Evolutionary conservation across 2,888 invertebrate species (phyloP), one percentile per base, ranked within the genome.

Genomic region (Anoplius nigerrimus): DNA sequence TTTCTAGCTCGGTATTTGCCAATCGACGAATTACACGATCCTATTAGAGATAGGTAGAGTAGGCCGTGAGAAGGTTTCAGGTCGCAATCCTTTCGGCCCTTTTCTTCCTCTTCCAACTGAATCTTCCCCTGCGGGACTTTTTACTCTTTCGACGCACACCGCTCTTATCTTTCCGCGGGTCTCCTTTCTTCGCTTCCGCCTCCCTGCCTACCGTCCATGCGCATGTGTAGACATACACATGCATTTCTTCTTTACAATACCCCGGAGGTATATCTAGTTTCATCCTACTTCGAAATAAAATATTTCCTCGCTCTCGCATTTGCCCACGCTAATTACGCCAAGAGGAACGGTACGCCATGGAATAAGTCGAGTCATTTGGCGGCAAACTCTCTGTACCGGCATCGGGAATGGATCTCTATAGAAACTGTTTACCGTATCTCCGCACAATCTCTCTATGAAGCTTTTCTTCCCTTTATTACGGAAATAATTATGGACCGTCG

Each of bases 1-100:
- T n/a, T n/a, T n/a, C n/a, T n/a, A n/a, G n/a, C 8, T 6, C 34
- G 11, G 11, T 13, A 11, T 6, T 11, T 34, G 54, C 64, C 59
- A n/a, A 77, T 77, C 62, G 58, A 64, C 69, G 68, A 79, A 79
- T 72, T 72, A 77, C 72, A 65, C 61, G 60, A 79, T 77, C 72
- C 71, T 69, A 75, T 71, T 70, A 74, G 61, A 74, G 74, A 71
- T 76, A 63, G n/a, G n/a, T n/a, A n/a, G n/a, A n/a, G 53, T 22
- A 43, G 52, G 48, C 53, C 52, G 21, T 45, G 55, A 18, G 46
- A 57, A 69, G 46, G 11, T 22, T 8, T 20, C 43, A 21, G 20
- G 20, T 21, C 11, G 2, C 45, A 5, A 2, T 46, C 57, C 62
- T 45, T 13, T 5, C 55, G 4, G 24, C 55, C 8, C 43, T 27